Base-by-base conservation (phyloP, 2,888 invertebrate species). In the Penaeus monodon region DNA sequence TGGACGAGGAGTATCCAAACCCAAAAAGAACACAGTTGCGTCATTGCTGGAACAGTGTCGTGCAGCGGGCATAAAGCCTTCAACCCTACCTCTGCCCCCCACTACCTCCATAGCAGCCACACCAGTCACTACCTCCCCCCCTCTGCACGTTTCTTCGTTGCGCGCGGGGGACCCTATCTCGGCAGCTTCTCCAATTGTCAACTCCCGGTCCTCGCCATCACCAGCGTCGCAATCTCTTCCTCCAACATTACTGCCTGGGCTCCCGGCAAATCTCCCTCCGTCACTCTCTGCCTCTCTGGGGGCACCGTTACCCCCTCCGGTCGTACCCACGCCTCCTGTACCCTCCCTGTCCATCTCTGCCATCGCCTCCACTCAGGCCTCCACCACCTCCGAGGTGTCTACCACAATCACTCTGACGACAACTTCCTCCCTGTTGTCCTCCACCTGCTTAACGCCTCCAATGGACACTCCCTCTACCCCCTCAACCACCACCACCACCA, bases 21-120 rank as follows among this genome's bases (percentile, higher is more conserved):
- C 97, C 89, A 97, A 97, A 94, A 97, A 97, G 94, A 97, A 97
- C 92, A 97, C 97, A 0, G 97, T 97, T 1, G 97, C 97, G 0
- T 97, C 97, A 3, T 93, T 97, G 81, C 93, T 97, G 90, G 97
- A 97, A 0, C 97, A 97, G 93, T 96, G 96, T 91, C 93, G 97
- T 88, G 97, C 97, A 10, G 94, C 97, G 20, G 89, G 89, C 63
- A 89, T 90, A 65, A 89, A 90, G 76, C 90, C 89, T 49, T 85
- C 85, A 33, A 84, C 76, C n/a, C 88, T 90, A 73, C 90, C 90
- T 82, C 88, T 90, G 80, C 89, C 89, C 44, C 88, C 88, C 29
- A 83, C 83, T 74, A 88, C 85, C 88, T 88, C 81, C 77, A 81
- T 77, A 76, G 70, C 81, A 49, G 66, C 78, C 74, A 85, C 88